Base-by-base conservation (phyloP, 2,113 vertebrate species). In the Silurus meridionalis region DNA sequence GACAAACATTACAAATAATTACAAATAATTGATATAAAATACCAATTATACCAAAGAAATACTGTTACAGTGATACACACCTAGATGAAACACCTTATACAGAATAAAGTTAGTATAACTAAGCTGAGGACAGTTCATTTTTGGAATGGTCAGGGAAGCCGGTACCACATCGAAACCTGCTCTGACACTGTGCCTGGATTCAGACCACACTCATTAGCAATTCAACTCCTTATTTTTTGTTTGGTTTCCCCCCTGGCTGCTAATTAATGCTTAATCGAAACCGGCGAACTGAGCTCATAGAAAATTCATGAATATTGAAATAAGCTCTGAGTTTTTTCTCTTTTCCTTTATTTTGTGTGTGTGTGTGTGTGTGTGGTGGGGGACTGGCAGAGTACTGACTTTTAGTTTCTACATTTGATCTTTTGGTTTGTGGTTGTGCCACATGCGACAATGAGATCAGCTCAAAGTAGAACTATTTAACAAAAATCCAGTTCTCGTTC, bases 231-330 rank as follows among this genome's bases (percentile, higher is more conserved):
- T 97, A 97, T 97, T 99, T 99, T 97, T 97, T 97, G 98, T 98
- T 97, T 96, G 96, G 96, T 97, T 58, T 97, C 96, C 97, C 98
- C 98, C 98, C 97, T 97, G 97, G 98, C 97, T 98, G 97, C 97
- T 99, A 98, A 99, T 99, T 99, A 99, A 99, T 98, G 97, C 97
- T 98, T 98, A 97, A 99, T 99, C 95, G 95, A 99, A 99, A 97
- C 96, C 95, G 95, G 97, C 98, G 97, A 99, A 98, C 97, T 97
- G 97, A 98, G 97, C 96, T 98, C 96, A 96, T 97, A 97, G 93
- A 97, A 97, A 96, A 96, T 97, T 97, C 97, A 99, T 99, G 97
- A 99, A 99, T 99, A 99, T 99, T 99, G 98, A 98, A 98, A 98
- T 97, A 96, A 96, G 96, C 96, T 96, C 95, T 96, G 96, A 96